phyloP scores from a whole-genome alignment of 2,888 invertebrate species.

The Callyntrura guangdongensis region DNA sequence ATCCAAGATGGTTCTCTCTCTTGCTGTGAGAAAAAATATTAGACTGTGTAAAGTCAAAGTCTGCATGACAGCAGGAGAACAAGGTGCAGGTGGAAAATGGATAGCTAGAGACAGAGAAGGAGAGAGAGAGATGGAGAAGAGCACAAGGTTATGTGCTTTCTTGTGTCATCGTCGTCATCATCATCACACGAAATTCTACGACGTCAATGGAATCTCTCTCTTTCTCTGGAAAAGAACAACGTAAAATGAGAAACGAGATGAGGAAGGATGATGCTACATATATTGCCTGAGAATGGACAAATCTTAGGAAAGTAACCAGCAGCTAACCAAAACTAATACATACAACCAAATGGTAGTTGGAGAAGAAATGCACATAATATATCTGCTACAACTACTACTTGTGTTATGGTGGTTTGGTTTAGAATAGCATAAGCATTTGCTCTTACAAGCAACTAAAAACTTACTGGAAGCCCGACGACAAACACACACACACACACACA shows the following conservation, averaged over 20 bases:
- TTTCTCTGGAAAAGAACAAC: conserved; percentile 27
- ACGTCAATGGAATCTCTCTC: conserved; percentile 39
- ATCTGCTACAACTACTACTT: too few relatives aligned
- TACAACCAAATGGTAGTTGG: too few relatives aligned
- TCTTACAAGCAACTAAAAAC: not conserved
- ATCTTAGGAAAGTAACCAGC: conserved; percentile 19
- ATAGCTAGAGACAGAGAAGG: not conserved
- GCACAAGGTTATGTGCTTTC: conserved; percentile 5
- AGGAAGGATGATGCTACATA: not conserved
- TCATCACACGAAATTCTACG: conserved; percentile 30
- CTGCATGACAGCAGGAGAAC: conserved; percentile 25
- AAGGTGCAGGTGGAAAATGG: conserved; percentile 33
- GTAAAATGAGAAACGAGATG: conserved; percentile 6
- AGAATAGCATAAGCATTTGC: not conserved
- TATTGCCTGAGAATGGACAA: conserved; percentile 4
- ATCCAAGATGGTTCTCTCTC: not conserved
- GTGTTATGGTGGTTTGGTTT: not conserved
- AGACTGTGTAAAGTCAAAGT: not conserved
- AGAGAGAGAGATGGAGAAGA: not conserved
- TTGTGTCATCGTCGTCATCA: not conserved
- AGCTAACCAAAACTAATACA: not conserved
- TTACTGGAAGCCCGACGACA: not conserved
- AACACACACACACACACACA: not conserved
- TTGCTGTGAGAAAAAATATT: conserved; percentile 15
- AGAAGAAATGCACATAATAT: too few relatives aligned